phyloP scores from a whole-genome alignment of 2,888 invertebrate genomes.

The Stenichneumon culpator region DNA sequence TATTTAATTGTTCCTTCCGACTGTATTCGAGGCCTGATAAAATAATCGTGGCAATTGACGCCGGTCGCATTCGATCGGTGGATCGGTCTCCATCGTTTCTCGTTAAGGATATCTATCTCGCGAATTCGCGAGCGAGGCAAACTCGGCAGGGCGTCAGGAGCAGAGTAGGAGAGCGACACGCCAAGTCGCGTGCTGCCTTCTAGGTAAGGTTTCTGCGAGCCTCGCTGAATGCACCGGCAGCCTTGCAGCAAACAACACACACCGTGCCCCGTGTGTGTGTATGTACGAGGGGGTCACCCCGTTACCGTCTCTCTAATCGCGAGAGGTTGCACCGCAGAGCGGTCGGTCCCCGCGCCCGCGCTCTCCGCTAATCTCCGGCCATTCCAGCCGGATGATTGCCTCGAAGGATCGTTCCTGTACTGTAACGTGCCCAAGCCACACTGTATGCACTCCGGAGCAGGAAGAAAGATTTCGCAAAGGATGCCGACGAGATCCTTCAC shows the following conservation, averaged over 20 bases:
- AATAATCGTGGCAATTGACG: constrained; percentile 39
- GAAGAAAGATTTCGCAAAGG: constrained; percentile 67
- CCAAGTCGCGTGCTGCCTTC: constrained; percentile 71
- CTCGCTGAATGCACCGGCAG: constrained; percentile 27
- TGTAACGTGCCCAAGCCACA: constrained; percentile 38
- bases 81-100: constrained; percentile 63
- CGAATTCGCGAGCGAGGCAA: constrained; percentile 64
- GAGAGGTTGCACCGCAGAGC: constrained; percentile 40
- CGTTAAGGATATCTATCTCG: constrained; percentile 62
- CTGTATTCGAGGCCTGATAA: too few species aligned
- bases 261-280: not conserved
- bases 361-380: constrained; percentile 63
- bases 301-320: constrained; percentile 68
- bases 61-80: constrained; percentile 40
- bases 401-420: constrained; percentile 63
- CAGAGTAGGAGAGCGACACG: constrained; percentile 62
- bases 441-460: constrained; percentile 51
- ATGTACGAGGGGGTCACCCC: constrained; percentile 38
- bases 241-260: constrained; percentile 5
- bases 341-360: constrained; percentile 20
- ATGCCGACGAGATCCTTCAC: constrained; percentile 62
- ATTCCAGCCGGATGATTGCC: constrained; percentile 67
- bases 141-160: not conserved
- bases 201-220: constrained; percentile 27
- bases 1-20: not conserved